Percentiles rank a stretch among this genome's conserved stretches.
These are phyloP conservation scores for Hydropotes inermis DNA, from an alignment of 2,113 vertebrate genomes.

Conservation along the genomic window DNA sequence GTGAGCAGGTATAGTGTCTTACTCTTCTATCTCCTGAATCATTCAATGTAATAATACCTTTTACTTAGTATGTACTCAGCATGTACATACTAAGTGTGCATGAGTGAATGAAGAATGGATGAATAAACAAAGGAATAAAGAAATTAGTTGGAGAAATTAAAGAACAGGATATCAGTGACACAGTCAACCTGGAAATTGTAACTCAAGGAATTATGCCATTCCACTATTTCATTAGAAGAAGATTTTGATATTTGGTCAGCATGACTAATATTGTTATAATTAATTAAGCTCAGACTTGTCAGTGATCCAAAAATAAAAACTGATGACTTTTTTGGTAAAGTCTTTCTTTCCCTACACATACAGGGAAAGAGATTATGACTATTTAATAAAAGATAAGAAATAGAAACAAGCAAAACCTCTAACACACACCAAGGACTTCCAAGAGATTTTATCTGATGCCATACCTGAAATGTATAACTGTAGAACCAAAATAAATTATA, in stretches of 20 bases:
- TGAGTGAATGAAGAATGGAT: neutral
- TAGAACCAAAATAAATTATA: constrained; percentile 38
- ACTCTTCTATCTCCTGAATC: neutral
- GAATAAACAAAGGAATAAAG: constrained; percentile 13
- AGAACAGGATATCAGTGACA: neutral
- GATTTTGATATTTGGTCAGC: constrained; percentile 16
- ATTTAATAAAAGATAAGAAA: neutral
- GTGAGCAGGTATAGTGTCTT: neutral
- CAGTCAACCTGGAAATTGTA: neutral
- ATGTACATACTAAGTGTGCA: neutral
- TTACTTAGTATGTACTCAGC: neutral
- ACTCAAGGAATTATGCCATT: neutral
- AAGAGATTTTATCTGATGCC: neutral
- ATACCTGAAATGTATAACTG: neutral
- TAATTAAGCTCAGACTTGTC: constrained; percentile 5
- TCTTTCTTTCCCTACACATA: neutral
- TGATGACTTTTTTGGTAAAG: neutral
- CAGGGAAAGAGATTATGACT: neutral
- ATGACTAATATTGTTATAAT: neutral
- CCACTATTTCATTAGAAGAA: neutral
- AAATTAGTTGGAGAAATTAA: neutral
- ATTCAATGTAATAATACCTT: neutral
- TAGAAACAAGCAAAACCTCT: neutral
- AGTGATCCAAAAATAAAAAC: constrained; percentile 11
- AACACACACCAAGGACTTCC: neutral